phyloP scores from a whole-genome alignment of 2,888 invertebrate species.

The Trissolcus brochymenae region DNA sequence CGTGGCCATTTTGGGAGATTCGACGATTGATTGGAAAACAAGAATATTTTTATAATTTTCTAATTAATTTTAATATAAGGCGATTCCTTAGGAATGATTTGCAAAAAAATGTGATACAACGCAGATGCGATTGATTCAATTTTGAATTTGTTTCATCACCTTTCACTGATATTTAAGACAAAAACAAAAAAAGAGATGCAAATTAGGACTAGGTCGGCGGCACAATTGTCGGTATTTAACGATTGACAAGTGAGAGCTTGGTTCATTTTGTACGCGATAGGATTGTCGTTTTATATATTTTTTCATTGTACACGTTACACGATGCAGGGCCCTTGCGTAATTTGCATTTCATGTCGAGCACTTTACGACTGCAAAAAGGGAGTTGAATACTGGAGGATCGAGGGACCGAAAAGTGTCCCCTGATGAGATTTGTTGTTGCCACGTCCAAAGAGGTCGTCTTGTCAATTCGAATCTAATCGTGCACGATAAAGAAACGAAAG shows the following conservation, averaged over 20 bases:
- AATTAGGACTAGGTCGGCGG: conserved; percentile 20
- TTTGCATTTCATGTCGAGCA: conserved; percentile 34
- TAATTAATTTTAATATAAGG: conserved; percentile 12
- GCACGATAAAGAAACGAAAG: conserved; percentile 29
- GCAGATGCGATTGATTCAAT: conserved; percentile 26
- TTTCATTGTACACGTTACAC: conserved; percentile 36
- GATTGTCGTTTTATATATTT: conserved; percentile 40
- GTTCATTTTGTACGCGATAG: conserved; percentile 21
- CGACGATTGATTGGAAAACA: conserved; percentile 20
- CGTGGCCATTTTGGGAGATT: conserved; percentile 12
- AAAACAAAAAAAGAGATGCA: not conserved
- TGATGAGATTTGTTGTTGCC: conserved; percentile 16
- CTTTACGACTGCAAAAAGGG: conserved; percentile 9
- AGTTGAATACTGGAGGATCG: not conserved
- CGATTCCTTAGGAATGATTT: conserved; percentile 34
- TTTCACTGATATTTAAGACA: conserved; percentile 20
- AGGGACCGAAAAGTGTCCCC: conserved; percentile 8
- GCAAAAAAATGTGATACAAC: conserved; percentile 32
- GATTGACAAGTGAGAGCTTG: conserved; percentile 29
- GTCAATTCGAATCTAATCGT: conserved; percentile 49
- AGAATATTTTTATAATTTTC: not conserved
- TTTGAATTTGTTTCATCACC: conserved; percentile 2
- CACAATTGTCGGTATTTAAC: conserved; percentile 49
- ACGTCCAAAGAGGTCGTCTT: conserved; percentile 34
- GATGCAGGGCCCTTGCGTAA: conserved; percentile 31